phyloP scores from a whole-genome alignment of 2,797 vertebrate species.

The Gambelia wislizenii region DNA sequence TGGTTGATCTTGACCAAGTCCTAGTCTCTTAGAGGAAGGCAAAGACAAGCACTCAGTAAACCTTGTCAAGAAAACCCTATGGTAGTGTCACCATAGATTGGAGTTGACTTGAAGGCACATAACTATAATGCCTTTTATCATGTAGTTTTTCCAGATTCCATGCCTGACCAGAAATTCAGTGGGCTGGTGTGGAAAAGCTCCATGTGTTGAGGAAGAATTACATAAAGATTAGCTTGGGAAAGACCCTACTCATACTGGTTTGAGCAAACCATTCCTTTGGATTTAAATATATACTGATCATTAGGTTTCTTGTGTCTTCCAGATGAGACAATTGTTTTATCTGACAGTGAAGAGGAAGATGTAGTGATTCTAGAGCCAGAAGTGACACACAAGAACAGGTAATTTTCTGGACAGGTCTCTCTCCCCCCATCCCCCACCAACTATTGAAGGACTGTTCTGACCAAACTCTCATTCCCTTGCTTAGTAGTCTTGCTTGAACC shows the following conservation, averaged over 20 bases:
- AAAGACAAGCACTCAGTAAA: no score
- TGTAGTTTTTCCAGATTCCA: neutral
- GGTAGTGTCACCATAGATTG: no score
- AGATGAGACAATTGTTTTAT: conserved; percentile 88
- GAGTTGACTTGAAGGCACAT: no score
- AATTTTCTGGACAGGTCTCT: conserved; percentile 20
- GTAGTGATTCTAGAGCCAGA: conserved; percentile 89
- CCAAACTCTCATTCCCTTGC: no score
- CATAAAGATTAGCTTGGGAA: neutral
- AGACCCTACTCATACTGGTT: neutral
- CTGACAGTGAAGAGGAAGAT: conserved; percentile 96
- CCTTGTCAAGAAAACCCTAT: no score
- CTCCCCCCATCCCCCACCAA: neutral
- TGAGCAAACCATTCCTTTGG: neutral
- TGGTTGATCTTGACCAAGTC: no score
- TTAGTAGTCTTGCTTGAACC: no score
- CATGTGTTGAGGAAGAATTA: neutral
- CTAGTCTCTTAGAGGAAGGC: no score
- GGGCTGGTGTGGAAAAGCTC: neutral
- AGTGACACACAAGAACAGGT: conserved; percentile 71
- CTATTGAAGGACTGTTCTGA: neutral
- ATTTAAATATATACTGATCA: neutral
- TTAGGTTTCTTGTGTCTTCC: conserved; percentile 29
- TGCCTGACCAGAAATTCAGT: neutral
- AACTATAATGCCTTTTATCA: neutral